phyloP scores from a whole-genome alignment of 2,797 vertebrate species.

The Lophotriccus pileatus region DNA sequence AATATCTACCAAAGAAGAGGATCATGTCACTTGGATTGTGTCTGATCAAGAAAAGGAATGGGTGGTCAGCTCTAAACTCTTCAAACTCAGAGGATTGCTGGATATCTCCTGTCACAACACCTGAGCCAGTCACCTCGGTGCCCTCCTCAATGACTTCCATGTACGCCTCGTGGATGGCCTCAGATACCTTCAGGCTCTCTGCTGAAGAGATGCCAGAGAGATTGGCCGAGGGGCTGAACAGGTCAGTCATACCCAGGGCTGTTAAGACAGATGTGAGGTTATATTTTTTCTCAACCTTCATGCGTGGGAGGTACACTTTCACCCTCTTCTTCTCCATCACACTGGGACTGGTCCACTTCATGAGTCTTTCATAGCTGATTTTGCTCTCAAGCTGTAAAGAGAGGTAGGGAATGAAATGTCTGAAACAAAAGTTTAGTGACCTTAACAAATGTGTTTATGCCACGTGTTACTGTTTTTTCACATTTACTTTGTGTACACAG shows the following conservation, averaged over 20 bases:
- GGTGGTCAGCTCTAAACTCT: background rate
- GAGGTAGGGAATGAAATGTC: background rate
- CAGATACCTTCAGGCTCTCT: background rate
- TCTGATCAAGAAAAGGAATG: conserved; percentile 23
- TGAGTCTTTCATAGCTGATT: conserved; percentile 77
- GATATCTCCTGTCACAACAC: background rate
- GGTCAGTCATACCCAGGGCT: conserved; percentile 5
- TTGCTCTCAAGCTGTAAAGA: conserved; percentile 72
- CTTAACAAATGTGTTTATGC: background rate
- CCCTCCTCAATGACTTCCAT: conserved; percentile 32
- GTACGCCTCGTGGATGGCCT: background rate
- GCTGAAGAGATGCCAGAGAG: conserved; percentile 44
- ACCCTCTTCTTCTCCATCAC: conserved; percentile 58
- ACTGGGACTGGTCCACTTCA: conserved; percentile 73
- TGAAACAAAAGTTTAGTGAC: background rate
- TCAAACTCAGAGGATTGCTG: background rate
- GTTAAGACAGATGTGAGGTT: background rate
- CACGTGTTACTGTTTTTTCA: background rate
- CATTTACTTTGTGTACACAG: background rate
- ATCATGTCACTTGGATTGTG: conserved; percentile 16
- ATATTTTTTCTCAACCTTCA: conserved; percentile 75
- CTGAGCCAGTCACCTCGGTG: background rate
- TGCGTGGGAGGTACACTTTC: conserved; percentile 73
- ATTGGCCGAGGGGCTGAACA: conserved; percentile 6
- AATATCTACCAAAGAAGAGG: conserved; percentile 8